phyloP scores from a whole-genome alignment of 2,113 vertebrate genomes.

The Apus apus region DNA sequence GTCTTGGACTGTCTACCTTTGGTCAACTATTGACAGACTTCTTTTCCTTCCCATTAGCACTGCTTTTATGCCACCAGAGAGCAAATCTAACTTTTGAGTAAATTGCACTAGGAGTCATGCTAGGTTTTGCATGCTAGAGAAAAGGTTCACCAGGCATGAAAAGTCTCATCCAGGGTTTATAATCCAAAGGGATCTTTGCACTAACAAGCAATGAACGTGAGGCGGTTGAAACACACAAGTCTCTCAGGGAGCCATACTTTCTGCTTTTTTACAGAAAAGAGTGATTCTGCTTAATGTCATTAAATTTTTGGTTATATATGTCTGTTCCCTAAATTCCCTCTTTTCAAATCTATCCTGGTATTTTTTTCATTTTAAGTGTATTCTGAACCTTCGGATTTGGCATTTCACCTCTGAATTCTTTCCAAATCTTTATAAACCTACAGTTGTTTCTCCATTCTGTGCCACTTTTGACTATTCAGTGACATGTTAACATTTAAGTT shows the following conservation, averaged over 20 bases:
- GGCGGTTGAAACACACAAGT: background rate
- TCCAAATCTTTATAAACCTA: background rate
- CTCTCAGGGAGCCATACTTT: background rate
- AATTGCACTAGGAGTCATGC: background rate
- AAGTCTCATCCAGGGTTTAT: background rate
- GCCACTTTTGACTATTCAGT: background rate
- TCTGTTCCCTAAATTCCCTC: background rate
- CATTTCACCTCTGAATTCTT: background rate
- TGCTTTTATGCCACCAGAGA: background rate
- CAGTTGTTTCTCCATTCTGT: background rate
- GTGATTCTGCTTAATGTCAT: background rate
- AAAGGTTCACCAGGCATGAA: background rate
- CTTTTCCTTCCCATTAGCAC: background rate
- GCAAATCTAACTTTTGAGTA: background rate
- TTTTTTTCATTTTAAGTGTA: background rate
- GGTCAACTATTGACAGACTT: background rate
- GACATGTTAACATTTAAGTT: background rate
- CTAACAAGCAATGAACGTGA: background rate
- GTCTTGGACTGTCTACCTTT: background rate
- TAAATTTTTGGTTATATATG: background rate
- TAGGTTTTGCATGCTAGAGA: background rate
- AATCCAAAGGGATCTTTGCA: background rate
- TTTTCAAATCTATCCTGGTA: background rate
- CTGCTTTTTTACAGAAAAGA: background rate
- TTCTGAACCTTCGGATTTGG: background rate